Conservation (phyloP, 2,888 invertebrate genomes). For the Acrocyrtus sp. region DNA sequence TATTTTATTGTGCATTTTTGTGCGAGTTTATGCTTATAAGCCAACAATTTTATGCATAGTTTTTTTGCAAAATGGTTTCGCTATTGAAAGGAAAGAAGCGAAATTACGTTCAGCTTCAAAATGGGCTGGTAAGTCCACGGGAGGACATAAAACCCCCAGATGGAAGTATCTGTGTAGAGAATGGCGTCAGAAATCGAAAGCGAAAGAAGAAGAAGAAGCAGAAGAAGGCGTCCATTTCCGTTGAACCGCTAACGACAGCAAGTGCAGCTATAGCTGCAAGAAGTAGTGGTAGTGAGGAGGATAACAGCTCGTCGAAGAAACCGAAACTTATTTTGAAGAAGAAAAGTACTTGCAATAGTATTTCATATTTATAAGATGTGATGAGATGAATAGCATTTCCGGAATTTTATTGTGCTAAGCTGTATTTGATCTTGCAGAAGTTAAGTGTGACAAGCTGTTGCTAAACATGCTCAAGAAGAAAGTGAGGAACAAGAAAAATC, state of each 20-base stretch:
- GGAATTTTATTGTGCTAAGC: background rate
- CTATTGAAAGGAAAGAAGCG: slow-evolving; percentile 15
- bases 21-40: no score
- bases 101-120: background rate
- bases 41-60: no score
- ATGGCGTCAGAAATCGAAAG: background rate
- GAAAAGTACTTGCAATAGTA: slow-evolving; percentile 21
- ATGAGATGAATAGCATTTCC: background rate
- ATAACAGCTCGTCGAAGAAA: slow-evolving; percentile 2
- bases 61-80: slow-evolving; percentile 35
- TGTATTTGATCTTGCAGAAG: slow-evolving; percentile 13
- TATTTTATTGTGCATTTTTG: no score
- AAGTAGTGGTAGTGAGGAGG: no score
- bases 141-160: background rate
- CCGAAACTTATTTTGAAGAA: slow-evolving; percentile 12
- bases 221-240: background rate
- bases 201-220: slow-evolving; percentile 25
- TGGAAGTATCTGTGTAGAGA: background rate
- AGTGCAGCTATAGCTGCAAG: background rate
- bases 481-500: background rate
- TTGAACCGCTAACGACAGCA: background rate
- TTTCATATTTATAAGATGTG: background rate
- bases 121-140: slow-evolving; percentile 4
- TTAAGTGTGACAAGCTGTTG: slow-evolving; percentile 32
- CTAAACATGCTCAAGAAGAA: slow-evolving; percentile 39